Conservation (phyloP, 2,797 vertebrate genomes). For the Stomatorhinus walkeri region DNA sequence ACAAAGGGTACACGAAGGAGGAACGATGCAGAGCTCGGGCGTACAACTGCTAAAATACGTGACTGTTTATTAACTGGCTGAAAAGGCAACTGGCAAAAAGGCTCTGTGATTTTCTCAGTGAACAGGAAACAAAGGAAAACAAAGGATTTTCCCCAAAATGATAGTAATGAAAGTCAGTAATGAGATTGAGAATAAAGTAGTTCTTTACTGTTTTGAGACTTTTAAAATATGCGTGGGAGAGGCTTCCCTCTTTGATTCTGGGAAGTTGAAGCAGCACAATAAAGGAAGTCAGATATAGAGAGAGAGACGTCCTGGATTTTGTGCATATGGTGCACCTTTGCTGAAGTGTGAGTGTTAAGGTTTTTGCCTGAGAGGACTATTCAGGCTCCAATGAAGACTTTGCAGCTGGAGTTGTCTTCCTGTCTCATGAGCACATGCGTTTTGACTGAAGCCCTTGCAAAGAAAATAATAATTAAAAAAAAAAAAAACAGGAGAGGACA, state of each 20-base stretch:
- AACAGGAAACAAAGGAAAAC: neutral
- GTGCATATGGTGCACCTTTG: neutral
- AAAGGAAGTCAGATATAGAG: neutral
- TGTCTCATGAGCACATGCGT: neutral
- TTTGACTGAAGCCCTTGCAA: neutral
- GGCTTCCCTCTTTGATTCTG: neutral
- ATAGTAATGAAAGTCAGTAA: neutral
- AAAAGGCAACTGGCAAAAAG: neutral
- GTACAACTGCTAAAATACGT: neutral
- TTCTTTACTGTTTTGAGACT: neutral
- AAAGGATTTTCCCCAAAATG: neutral
- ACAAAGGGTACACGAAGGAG: neutral
- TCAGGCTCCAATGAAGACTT: neutral
- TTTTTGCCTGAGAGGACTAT: neutral
- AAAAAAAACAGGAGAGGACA: neutral
- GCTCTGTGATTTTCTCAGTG: neutral
- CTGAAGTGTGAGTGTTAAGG: neutral
- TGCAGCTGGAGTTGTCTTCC: neutral
- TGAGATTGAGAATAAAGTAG: neutral
- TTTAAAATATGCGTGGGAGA: neutral
- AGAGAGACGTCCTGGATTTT: slow-evolving; percentile 11
- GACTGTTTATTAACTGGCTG: neutral
- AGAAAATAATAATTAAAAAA: neutral
- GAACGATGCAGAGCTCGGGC: neutral
- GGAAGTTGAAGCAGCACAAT: neutral